Evolutionary conservation across 2,888 invertebrate genomes (phyloP).

Genomic region (Pycnomerus fuliginosus): DNA sequence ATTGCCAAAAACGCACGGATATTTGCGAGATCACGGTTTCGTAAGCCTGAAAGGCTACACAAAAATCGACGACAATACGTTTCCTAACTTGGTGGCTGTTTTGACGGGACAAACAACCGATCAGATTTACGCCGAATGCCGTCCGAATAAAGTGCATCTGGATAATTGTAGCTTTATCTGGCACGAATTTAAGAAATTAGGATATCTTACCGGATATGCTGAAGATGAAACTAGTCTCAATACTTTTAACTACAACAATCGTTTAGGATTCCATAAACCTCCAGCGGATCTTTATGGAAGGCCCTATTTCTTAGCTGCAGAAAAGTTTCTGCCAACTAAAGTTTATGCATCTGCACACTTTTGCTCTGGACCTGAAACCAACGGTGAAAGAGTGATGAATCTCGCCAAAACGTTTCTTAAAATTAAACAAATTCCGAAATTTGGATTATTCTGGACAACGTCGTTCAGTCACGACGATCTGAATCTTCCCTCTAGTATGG

Average conservation of each 20-base stretch:
- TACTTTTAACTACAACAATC: constrained; percentile 75
- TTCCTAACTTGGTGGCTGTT: constrained; percentile 83
- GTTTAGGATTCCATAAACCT: constrained; percentile 66
- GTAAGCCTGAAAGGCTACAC: constrained; percentile 46
- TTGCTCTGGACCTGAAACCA: constrained; percentile 63
- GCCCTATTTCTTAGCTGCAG: constrained; percentile 70
- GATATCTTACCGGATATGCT: constrained; percentile 77
- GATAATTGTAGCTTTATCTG: constrained; percentile 77
- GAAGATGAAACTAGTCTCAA: constrained; percentile 74
- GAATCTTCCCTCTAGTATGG: constrained; percentile 70
- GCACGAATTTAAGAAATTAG: constrained; percentile 68
- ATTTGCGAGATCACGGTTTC: constrained; percentile 59
- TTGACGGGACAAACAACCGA: constrained; percentile 63
- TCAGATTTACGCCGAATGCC: constrained; percentile 52
- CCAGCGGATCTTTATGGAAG: constrained; percentile 83
- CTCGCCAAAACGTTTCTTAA: constrained; percentile 67
- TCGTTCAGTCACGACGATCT: constrained; percentile 73
- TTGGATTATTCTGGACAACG: constrained; percentile 80
- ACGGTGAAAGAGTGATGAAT: constrained; percentile 68
- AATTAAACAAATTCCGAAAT: constrained; percentile 65
- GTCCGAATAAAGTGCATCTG: constrained; percentile 57
- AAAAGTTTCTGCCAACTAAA: constrained; percentile 56
- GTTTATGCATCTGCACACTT: constrained; percentile 54
- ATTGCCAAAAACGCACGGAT: constrained; percentile 70
- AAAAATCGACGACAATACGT: constrained; percentile 84